A percentile compares a stretch with the other conserved stretches of the same genome.
Evolutionary conservation across 2,113 vertebrate genomes (phyloP).

Genomic region (Epinephelus lanceolatus): DNA sequence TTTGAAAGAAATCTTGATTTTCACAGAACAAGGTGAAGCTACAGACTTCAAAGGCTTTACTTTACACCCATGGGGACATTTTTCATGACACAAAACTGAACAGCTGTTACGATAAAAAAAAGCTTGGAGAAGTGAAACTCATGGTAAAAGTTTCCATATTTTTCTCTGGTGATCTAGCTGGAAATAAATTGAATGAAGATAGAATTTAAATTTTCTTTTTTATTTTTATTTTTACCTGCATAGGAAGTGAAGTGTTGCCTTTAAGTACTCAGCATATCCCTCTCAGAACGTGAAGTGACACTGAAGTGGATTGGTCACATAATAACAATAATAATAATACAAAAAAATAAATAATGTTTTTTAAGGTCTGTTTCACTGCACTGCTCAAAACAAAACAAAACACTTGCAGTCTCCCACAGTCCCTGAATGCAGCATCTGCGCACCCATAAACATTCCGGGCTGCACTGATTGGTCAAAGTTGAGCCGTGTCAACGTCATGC

Average conservation of each 20-base stretch:
- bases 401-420: slow-evolving; percentile 26
- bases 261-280: not conserved
- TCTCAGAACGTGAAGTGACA: not conserved
- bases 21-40: not conserved
- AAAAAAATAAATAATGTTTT: no score
- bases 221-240: not conserved
- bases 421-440: slow-evolving; percentile 63
- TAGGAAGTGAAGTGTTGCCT: not conserved
- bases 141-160: not conserved
- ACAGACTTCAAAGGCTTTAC: not conserved
- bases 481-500: slow-evolving; percentile 46
- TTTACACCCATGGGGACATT: not conserved
- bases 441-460: slow-evolving; percentile 38
- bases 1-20: slow-evolving; percentile 9
- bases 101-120: not conserved
- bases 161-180: not conserved
- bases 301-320: not conserved
- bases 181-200: not conserved
- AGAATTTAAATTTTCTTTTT: not conserved
- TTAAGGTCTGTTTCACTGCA: no score
- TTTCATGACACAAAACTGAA: not conserved
- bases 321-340: not conserved
- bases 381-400: no score
- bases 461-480: slow-evolving; percentile 69
- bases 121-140: not conserved